Base-by-base conservation (phyloP, 2,113 vertebrate species). In the Willisornis vidua region DNA sequence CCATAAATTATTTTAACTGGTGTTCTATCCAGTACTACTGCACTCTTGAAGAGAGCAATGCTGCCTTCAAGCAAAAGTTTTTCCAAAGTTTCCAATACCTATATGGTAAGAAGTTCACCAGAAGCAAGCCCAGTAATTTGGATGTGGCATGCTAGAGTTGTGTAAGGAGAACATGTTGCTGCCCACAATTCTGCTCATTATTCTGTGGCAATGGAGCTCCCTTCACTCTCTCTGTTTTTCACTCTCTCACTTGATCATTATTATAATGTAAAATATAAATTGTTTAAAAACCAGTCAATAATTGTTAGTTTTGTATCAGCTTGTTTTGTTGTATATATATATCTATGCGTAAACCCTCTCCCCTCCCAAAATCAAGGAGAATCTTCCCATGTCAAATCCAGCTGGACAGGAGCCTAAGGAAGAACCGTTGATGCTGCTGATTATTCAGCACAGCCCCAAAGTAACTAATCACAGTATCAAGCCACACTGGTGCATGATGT, bases 391-490 rank as follows among this genome's bases (percentile, higher is more conserved):
- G 35, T 77, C 43, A 91, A 65, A 57, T 31, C 8, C 33, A 63
- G 26, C 41, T 68, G 58, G 66, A 66, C 33, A 48, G 83, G 43
- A 89, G 46, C 14, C 49, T 73, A 63, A 84, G 75, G 63, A 94
- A 85, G 68, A 75, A 19, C 67, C 80, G 55, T 35, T 4, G 31
- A 29, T 91, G 63, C 19, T 88, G 43, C 59, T 77, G 59, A 81
- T 93, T 94, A 72, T 79, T 74, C 82, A 91, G 57, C 51, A 78
- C 25, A 90, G n/a, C 59, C 71, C 17, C 19, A 55, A 88, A 95
- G 55, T 48, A 92, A 85, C 71, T 96, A 94, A 93, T 96, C 94
- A 93, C 59, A 65, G 66, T 85, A 91, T 90, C 92, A 96, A 93
- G 35, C 70, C 89, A 95, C 52, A 75, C 58, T 94, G 95, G 88